Base-by-base conservation (phyloP, 2,797 vertebrate genomes). In the Apogon talboti region DNA sequence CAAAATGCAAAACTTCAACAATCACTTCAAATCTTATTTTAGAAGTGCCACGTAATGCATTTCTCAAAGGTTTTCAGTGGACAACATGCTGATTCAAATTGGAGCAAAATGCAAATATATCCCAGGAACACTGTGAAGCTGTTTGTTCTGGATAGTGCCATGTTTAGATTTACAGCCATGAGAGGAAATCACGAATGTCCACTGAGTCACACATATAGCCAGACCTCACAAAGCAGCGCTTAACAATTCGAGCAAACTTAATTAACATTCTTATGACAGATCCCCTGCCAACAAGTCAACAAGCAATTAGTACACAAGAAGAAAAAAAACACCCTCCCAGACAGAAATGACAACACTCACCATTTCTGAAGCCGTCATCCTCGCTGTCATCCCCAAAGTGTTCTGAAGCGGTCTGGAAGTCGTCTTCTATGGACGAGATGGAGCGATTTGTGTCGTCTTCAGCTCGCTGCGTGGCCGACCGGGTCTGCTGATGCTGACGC, bases 371-470 rank as follows among this genome's bases (percentile, higher is more conserved):
- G 51, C 94, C 94, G 21, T 97, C 96, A 13, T 94, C 93, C 65
- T 98, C 96, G 0, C 95, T 96, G 75, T 99, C 97, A 21, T 98
- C 97, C 56, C 96, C 97, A 0, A 98, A 87, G 83, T 98, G 95
- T 83, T 99, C 97, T 0, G 96, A 98, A 2, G 98, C 97, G 0
- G 97, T 99, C 50, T 96, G 93, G 82, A 98, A 99, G 88, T 99
- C 98, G 76, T 99, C 98, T 57, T 99, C 98, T 47, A 99, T 97
- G 52, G 97, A 99, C 1, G 97, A 98, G 66, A 98, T 93, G 0
- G 97, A 99, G 74, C 96, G 96, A 84, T 97, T 99, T 2, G 96
- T 98, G 87, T 99, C 97, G 48, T 99, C 97, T 55, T 99, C 97
- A 0, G 87, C 15, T 40, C 94, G 94, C 50, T 94, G 88, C 49